Conservation (phyloP, 2,797 vertebrate species). For the Podarcis siculus region DNA sequence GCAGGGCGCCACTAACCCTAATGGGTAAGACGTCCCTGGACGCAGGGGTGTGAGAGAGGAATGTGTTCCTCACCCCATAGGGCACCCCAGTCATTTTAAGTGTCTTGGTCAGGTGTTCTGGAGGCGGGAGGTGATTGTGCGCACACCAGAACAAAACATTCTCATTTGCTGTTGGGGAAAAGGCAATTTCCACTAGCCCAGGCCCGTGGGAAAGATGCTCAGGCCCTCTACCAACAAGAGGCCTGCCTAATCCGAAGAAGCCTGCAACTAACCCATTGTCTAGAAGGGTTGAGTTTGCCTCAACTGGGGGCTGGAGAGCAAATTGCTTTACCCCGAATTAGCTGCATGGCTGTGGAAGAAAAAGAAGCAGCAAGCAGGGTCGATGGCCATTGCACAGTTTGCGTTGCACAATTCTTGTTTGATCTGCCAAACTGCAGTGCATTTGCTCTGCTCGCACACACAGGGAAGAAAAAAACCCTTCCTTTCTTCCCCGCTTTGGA, state of each 20-base stretch:
- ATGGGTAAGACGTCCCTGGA: too few species aligned
- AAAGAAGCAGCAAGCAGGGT: neutral
- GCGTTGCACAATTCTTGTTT: neutral
- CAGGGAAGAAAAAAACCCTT: neutral
- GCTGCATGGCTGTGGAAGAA: neutral
- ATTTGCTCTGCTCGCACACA: neutral
- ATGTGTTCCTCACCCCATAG: neutral
- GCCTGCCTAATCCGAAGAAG: too few species aligned
- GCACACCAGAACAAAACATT: too few species aligned
- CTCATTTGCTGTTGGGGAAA: neutral
- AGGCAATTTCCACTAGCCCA: neutral
- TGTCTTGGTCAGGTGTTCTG: too few species aligned
- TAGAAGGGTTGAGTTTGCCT: neutral
- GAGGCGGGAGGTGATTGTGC: too few species aligned
- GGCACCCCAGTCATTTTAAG: neutral
- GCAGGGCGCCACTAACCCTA: too few species aligned
- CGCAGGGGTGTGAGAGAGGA: neutral
- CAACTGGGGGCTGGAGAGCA: neutral
- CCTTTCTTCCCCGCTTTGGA: neutral
- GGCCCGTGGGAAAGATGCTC: neutral
- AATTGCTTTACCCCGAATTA: neutral
- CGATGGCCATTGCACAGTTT: neutral
- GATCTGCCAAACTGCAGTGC: neutral
- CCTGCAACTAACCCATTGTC: neutral
- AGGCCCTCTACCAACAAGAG: neutral